A percentile compares a stretch with the other conserved stretches of the same genome.
phyloP scores from a whole-genome alignment of 2,113 vertebrate species.

The Ivindomyrus marchei region DNA sequence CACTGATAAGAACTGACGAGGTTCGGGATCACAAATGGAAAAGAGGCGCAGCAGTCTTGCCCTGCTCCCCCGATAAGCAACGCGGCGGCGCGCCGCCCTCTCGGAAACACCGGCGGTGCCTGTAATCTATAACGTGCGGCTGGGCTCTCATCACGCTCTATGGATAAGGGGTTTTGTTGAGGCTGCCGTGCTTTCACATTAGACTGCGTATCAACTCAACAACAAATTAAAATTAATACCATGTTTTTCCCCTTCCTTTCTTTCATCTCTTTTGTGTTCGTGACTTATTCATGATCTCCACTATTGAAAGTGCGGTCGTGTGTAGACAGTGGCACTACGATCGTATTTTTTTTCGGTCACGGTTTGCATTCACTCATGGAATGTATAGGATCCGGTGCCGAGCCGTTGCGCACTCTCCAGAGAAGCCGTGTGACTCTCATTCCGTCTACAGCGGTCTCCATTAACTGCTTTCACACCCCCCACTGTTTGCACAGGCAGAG shows the following conservation, averaged over 20 bases:
- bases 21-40: constrained; percentile 29
- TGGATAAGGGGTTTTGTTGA: constrained; percentile 29
- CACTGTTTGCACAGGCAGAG: neutral
- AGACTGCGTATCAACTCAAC: constrained; percentile 33
- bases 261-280: constrained; percentile 19
- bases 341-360: neutral
- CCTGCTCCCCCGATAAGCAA: constrained; percentile 40
- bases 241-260: constrained; percentile 11
- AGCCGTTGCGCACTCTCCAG: neutral
- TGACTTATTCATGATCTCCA: constrained; percentile 29
- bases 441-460: neutral
- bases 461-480: neutral
- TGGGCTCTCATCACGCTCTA: constrained; percentile 20
- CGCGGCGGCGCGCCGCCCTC: constrained; percentile 37
- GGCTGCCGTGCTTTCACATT: constrained; percentile 30
- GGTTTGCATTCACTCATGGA: neutral
- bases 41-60: constrained; percentile 7
- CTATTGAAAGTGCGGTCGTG: neutral
- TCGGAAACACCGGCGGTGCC: constrained; percentile 25
- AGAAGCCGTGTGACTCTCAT: neutral
- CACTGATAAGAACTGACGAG: constrained; percentile 36
- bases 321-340: neutral
- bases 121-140: constrained; percentile 39
- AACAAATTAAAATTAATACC: constrained; percentile 36
- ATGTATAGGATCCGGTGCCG: neutral